Base-by-base conservation (phyloP, 2,113 vertebrate genomes). In the Serilophus lunatus region DNA sequence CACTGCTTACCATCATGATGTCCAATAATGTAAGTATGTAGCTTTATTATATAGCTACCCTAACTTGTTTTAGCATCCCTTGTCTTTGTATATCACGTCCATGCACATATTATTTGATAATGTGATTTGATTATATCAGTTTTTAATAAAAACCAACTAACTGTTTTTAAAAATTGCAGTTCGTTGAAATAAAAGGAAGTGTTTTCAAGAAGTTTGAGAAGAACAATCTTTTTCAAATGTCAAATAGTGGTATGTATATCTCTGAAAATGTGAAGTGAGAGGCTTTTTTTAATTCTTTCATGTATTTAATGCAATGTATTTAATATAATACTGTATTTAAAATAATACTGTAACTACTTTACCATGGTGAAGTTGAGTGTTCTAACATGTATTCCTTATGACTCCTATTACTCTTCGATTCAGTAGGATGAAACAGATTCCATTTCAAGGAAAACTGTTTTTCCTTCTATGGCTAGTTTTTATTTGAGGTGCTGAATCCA, bases 141-240 rank as follows among this genome's bases (percentile, higher is more conserved):
- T 47, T 89, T 54, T 77, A 26, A 45, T 80, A 84, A 66, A 77
- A 82, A 18, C 42, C 92, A 87, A 82, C 85, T 10, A 80, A 91
- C 83, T 89, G 65, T 98, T 88, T 96, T 96, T 96, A 47, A 87
- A 94, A 90, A 11, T 98, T 98, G 38, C 98, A 99, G 99, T 99
- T 99, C 56, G 99, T 99, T 93, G 99, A 99, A 98, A 99, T 99
- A 97, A 99, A 99, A 98, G 99, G 99, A 97, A 99, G 99, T n/a
- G 99, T 99, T 93, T 99, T 99, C 97, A 99, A 99, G 98, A 99
- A 99, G 97, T 99, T 99, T 98, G 99, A 99, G 97, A 99, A 99
- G 98, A 99, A 99, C 96, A 99, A 99, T 96, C 98, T 99, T 70
- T 99, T 99, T 97, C 99, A 99, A 90, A 99, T 99, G 99, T 99